A percentile compares a stretch with the other conserved stretches of the same genome.
Evolutionary conservation across 2,888 invertebrate genomes (phyloP).

Genomic region (Lithophane socia): DNA sequence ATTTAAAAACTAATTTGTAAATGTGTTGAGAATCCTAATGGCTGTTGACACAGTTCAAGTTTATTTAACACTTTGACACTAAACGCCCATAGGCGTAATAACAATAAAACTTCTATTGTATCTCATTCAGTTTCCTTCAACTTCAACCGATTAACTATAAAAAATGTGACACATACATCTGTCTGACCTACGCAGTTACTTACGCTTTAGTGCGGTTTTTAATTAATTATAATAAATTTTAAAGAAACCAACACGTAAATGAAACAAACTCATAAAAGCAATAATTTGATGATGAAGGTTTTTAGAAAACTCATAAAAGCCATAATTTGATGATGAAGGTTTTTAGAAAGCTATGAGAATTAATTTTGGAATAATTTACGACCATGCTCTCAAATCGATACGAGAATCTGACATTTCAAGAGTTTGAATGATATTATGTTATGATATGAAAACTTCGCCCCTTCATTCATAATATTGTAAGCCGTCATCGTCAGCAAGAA

Average conservation of each 20-base stretch:
- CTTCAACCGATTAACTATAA: too few relatives aligned
- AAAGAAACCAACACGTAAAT: not conserved
- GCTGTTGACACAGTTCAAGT: conserved; percentile 48
- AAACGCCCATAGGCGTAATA: too few relatives aligned
- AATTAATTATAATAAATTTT: conserved; percentile 6
- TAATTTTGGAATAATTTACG: conserved; percentile 18
- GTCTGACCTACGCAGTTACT: not conserved
- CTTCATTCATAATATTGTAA: conserved; percentile 43
- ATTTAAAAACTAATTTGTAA: conserved; percentile 60
- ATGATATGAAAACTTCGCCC: conserved; percentile 7
- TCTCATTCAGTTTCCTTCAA: too few relatives aligned
- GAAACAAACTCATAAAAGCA: not conserved
- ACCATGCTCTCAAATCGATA: conserved; percentile 44
- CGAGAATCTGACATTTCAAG: conserved; percentile 30
- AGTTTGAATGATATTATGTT: conserved; percentile 9
- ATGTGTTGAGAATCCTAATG: conserved; percentile 46
- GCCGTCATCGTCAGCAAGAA: conserved; percentile 40
- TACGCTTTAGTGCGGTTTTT: conserved; percentile 19
- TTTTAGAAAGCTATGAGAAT: conserved; percentile 50
- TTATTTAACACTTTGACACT: conserved; percentile 21
- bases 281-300: not conserved
- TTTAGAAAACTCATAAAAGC: conserved; percentile 51
- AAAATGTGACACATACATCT: not conserved
- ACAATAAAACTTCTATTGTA: too few relatives aligned
- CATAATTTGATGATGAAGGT: conserved; percentile 37